phyloP scores from a whole-genome alignment of 2,797 vertebrate genomes.

The Cetoscarus ocellatus region DNA sequence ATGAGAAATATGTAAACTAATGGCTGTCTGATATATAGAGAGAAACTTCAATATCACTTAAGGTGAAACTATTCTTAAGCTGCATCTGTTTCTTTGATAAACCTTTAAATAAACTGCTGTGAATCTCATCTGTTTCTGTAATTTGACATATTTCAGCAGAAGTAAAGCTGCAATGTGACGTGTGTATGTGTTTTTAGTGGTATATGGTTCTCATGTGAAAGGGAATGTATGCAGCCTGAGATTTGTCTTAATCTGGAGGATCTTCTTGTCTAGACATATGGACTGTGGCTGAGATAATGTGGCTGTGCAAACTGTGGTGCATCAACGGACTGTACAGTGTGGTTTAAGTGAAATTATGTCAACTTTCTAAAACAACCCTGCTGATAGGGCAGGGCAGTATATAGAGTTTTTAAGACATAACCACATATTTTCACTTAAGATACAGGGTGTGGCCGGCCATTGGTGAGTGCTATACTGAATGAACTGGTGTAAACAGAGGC shows the following conservation, averaged over 20 bases:
- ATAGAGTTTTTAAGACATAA: too few species aligned
- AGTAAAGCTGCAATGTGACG: slow-evolving; percentile 1
- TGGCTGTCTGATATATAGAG: too few species aligned
- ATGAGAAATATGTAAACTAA: too few species aligned
- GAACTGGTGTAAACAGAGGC: too few species aligned
- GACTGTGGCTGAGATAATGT: slow-evolving; percentile 29
- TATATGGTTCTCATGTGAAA: slow-evolving; percentile 42
- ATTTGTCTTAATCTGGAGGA: slow-evolving; percentile 59
- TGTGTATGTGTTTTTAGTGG: slow-evolving; percentile 1
- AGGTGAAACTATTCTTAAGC: background rate
- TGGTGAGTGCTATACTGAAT: too few species aligned
- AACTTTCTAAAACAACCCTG: slow-evolving; percentile 6
- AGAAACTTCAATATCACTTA: background rate
- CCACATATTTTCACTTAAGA: too few species aligned
- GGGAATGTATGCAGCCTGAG: slow-evolving; percentile 35
- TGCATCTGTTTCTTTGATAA: background rate
- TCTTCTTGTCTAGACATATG: slow-evolving; percentile 65
- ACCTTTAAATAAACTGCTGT: slow-evolving; percentile 3
- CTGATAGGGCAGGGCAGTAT: too few species aligned
- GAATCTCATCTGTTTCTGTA: slow-evolving; percentile 5
- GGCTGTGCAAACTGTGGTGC: background rate
- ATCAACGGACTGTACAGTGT: background rate
- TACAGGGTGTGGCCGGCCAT: too few species aligned
- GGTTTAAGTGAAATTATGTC: background rate
- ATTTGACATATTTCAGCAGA: slow-evolving; percentile 10